phyloP scores from a whole-genome alignment of 2,113 vertebrate genomes.

The Poecile atricapillus region DNA sequence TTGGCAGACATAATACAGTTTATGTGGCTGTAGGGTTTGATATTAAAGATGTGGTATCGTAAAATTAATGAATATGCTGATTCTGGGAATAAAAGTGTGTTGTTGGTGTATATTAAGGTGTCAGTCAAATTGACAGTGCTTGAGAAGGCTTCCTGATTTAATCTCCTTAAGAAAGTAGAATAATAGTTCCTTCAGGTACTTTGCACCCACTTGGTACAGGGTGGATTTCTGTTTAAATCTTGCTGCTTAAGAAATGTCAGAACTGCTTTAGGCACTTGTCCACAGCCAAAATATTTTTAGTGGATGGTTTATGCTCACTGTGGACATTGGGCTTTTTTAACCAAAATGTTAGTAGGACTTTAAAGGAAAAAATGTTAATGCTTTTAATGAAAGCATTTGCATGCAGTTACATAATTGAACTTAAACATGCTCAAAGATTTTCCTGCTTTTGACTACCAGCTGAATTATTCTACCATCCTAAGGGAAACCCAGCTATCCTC shows the following conservation, averaged over 20 bases:
- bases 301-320: background rate
- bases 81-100: background rate
- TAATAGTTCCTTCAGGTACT: background rate
- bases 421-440: background rate
- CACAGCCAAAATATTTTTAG: background rate
- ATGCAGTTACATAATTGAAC: background rate
- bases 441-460: background rate
- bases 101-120: background rate
- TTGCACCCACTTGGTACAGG: background rate
- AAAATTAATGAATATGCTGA: background rate
- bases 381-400: background rate
- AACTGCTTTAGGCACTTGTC: background rate
- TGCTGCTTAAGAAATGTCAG: background rate
- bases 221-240: background rate
- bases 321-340: background rate
- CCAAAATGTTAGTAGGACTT: background rate
- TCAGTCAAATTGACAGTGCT: background rate
- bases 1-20: background rate
- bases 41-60: background rate
- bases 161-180: background rate
- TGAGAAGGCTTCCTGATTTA: background rate
- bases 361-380: background rate
- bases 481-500: background rate
- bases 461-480: background rate
- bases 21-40: background rate